Base-by-base conservation (phyloP, 2,888 invertebrate species). In the Sipha maydis region DNA sequence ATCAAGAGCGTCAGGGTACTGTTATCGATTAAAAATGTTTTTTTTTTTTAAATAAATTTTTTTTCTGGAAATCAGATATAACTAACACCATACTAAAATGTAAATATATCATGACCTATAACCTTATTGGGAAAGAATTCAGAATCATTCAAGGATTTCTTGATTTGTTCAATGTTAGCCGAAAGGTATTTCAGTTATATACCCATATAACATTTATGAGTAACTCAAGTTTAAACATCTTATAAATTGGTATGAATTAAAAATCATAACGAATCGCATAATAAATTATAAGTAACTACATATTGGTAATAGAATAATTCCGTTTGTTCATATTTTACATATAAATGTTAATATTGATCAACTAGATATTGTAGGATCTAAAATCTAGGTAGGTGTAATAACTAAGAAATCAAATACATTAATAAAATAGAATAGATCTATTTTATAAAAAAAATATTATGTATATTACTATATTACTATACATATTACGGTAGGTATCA, bases 81-180 rank as follows among this genome's bases (percentile, higher is more conserved):
- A n/a, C 67, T 67, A 34, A 54, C 34, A 54, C 28, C 48, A 77
- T 54, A 28, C 77, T 14, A 1, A 56, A 56, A 85, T 85, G 31
- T 77, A 48, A 77, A 77, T 83, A 67, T 9, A 76, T 71, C n/a
- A 56, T 86, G 77, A 86, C 61, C 78, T 79, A 73, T 56, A 86
- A 75, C 86, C 86, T 75, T 88, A 88, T 88, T 73, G 28, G 86
- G 86, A 67, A 86, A 88, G 31, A 88, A 75, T 71, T 80, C 80
- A 80, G 41, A 56, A 73, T 34, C 73, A 25, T 38, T 80, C 86
- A 88, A 88, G 86, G 86, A 88, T 82, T 88, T 88, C 80, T 31
- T 78, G 80, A 88, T 80, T 75, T 80, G 75, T 75, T 88, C 38
- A 86, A 73, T 73, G 79, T 41, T 80, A 61, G 21, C 25, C 7